Base-by-base conservation (phyloP, 2,888 invertebrate species). In the Caenorhabditis macrosperma region DNA sequence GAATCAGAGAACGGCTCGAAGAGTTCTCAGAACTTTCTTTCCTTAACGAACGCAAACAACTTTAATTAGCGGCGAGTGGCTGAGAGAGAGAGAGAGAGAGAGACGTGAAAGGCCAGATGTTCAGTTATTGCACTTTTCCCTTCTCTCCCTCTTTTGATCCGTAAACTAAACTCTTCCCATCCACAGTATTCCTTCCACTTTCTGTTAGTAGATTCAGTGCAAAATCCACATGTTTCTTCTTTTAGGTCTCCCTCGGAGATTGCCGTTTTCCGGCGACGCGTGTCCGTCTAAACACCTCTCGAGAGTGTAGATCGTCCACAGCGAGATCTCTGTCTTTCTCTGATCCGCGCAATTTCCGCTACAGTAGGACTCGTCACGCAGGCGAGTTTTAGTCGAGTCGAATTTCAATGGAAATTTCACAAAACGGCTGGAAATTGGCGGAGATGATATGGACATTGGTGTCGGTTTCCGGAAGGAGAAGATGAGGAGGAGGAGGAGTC, bases 401-500 rank as follows among this genome's bases (percentile, higher is more conserved):
- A 61, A 71, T 71, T 71, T 71, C 71, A 50, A 38, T 33, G 5
- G 60, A 33, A 60, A 52, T 30, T 48, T 30, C 26, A 17, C n/a
- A n/a, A n/a, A n/a, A n/a, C n/a, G n/a, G n/a, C n/a, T n/a, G n/a
- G n/a, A n/a, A n/a, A n/a, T n/a, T n/a, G n/a, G n/a, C 52, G 55
- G 54, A 71, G 63, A 71, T 71, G 50, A 48, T 71, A 63, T 46
- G 55, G 55, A 55, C 44, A 50, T 59, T 26, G 69, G 69, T 69
- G 69, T 69, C 69, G 38, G 69, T 61, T 69, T 69, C 50, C 61
- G 68, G 55, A 44, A 20, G 44, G 30, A 41, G 67, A 44, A 33
- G 59, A 59, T 26, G 48, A n/a, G 15, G 30, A 44, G 61, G 22
- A 28, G 57, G 57, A 50, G 66, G 54, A 35, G 48, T 41, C 38